These are phyloP conservation scores for Pelecanoides urinatrix DNA, from an alignment of 2,113 vertebrate genomes.

Conservation along the genomic window DNA sequence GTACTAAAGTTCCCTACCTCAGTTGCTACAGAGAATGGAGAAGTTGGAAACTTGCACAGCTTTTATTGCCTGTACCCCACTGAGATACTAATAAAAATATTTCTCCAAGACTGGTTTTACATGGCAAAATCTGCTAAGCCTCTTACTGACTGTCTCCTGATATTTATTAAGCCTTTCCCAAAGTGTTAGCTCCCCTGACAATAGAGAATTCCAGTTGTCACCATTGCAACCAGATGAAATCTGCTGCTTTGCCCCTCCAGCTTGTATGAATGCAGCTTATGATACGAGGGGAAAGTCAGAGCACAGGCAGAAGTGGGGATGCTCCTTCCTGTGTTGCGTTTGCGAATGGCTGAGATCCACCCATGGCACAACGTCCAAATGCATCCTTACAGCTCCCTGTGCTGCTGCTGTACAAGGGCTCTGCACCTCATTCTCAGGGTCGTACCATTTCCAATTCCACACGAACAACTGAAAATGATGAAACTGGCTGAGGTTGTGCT, in stretches of 20 bases:
- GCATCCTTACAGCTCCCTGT: not conserved
- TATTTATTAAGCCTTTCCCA: slow-evolving; percentile 1
- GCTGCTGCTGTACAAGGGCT: not conserved
- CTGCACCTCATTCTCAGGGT: not conserved
- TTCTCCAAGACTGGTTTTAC: slow-evolving; percentile 42
- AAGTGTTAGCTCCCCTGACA: not conserved
- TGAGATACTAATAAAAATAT: slow-evolving; percentile 7
- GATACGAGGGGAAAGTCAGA: not conserved
- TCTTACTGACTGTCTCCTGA: not conserved
- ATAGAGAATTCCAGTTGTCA: slow-evolving; percentile 4
- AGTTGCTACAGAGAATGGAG: not conserved
- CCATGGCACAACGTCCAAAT: not conserved
- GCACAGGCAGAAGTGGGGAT: not conserved
- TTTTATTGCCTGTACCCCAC: not conserved
- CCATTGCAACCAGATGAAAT: not conserved
- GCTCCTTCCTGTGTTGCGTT: not conserved
- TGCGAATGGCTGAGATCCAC: not conserved
- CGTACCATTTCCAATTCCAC: not conserved
- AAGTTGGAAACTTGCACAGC: not conserved
- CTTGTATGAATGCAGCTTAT: not conserved
- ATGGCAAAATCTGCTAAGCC: not conserved
- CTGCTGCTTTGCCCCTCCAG: not conserved
- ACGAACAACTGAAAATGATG: not conserved
- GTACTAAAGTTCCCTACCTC: not conserved
- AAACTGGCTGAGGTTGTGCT: not conserved